Percentiles rank a stretch among this genome's conserved stretches.
Evolutionary conservation across 2,888 invertebrate species (phyloP).

Genomic region (Scaeva pyrastri): DNA sequence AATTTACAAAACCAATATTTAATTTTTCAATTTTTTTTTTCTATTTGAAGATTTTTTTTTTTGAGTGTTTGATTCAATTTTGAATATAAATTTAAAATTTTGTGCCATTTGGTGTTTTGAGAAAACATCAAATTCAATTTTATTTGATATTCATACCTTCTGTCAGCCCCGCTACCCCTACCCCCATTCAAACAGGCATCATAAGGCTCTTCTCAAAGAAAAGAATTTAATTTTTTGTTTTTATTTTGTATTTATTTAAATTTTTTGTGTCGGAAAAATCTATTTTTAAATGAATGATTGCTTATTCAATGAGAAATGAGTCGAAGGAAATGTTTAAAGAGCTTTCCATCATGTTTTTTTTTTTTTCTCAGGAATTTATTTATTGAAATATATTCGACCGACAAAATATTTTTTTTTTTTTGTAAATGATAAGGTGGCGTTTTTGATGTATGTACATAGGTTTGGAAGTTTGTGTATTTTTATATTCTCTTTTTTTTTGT

Average conservation of each 20-base stretch:
- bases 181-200: too few species aligned
- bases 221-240: background rate
- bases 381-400: background rate
- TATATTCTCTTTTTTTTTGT: background rate
- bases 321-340: slow-evolving; percentile 3
- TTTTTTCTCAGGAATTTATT: slow-evolving; percentile 2
- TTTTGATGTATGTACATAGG: background rate
- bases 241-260: background rate
- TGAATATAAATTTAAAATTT: too few species aligned
- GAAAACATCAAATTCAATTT: background rate
- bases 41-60: background rate
- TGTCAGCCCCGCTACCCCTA: too few species aligned
- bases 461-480: background rate
- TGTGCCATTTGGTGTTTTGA: background rate
- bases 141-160: background rate
- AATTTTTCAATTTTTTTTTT: background rate
- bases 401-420: background rate
- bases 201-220: background rate
- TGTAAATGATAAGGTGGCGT: background rate
- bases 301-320: background rate
- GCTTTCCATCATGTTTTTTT: slow-evolving; percentile 6
- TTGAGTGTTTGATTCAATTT: too few species aligned
- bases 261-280: slow-evolving; percentile 1
- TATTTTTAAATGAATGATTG: slow-evolving; percentile 26
- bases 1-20: background rate